These are phyloP conservation scores for Myiopsitta monachus DNA, from an alignment of 2,113 vertebrate genomes.

Conservation along the genomic window DNA sequence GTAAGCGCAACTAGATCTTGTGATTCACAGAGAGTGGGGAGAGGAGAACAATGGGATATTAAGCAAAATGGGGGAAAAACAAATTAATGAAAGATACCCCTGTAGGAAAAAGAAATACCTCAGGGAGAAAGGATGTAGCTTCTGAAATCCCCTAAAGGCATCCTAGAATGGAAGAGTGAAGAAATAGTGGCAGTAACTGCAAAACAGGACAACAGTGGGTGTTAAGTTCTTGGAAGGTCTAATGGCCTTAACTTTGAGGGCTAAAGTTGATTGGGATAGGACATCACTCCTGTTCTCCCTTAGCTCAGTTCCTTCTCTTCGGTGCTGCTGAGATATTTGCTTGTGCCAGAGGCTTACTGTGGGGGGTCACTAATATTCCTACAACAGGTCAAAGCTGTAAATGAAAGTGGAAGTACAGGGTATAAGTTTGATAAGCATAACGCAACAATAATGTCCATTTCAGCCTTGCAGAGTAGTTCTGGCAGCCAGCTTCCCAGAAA, in stretches of 20 bases:
- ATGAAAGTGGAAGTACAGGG: neutral
- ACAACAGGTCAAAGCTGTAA: neutral
- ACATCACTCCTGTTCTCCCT: neutral
- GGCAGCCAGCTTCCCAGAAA: conserved; percentile 50
- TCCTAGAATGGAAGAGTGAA: neutral
- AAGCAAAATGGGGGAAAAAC: neutral
- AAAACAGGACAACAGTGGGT: neutral
- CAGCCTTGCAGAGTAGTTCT: neutral
- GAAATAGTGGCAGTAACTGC: neutral
- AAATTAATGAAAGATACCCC: neutral
- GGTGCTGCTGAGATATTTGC: neutral
- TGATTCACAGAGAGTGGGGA: neutral
- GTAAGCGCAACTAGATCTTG: neutral
- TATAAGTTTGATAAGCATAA: neutral
- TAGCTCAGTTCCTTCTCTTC: neutral
- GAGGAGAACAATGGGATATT: neutral
- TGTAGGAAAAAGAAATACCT: neutral
- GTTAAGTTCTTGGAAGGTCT: neutral
- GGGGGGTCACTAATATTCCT: neutral
- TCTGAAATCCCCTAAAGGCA: neutral
- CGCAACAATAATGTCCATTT: conserved; percentile 16
- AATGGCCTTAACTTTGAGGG: neutral
- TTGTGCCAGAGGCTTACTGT: neutral
- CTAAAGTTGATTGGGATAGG: accelerated
- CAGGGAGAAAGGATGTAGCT: neutral